phyloP scores from a whole-genome alignment of 2,888 invertebrate species.

The Apamea crenata region DNA sequence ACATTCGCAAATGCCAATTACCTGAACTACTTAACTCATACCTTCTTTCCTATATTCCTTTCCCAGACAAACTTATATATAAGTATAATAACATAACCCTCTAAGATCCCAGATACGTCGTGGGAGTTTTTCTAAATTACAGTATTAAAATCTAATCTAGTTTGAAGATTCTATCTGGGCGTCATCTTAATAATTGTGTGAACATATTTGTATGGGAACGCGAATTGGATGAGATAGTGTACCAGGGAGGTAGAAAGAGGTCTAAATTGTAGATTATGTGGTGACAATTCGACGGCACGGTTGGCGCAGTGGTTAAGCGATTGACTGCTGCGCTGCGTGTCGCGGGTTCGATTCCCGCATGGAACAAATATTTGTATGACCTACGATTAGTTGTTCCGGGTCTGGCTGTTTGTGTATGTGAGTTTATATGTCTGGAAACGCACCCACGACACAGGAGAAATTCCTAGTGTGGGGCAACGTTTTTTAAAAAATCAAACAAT shows the following conservation, averaged over 20 bases:
- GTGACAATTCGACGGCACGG: no score
- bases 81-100: conserved; percentile 15
- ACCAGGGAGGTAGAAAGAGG: background rate
- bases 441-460: no score
- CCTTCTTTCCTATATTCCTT: conserved; percentile 5
- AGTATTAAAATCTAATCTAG: conserved; percentile 69
- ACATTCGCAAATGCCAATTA: background rate
- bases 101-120: conserved; percentile 49
- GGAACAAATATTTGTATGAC: no score
- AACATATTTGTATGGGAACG: conserved; percentile 57
- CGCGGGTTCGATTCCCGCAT: no score
- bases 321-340: no score
- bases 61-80: conserved; percentile 26
- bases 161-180: conserved; percentile 58
- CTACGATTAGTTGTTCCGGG: no score
- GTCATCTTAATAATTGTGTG: conserved; percentile 54
- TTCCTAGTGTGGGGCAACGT: no score
- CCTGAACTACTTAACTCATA: conserved; percentile 14
- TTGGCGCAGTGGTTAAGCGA: no score
- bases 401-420: no score
- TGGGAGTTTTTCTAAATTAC: conserved; percentile 65
- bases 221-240: conserved; percentile 24
- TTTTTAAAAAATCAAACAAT: no score
- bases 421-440: no score
- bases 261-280: conserved; percentile 1